Conservation (phyloP, 2,797 vertebrate species). For the Monodelphis domestica region DNA sequence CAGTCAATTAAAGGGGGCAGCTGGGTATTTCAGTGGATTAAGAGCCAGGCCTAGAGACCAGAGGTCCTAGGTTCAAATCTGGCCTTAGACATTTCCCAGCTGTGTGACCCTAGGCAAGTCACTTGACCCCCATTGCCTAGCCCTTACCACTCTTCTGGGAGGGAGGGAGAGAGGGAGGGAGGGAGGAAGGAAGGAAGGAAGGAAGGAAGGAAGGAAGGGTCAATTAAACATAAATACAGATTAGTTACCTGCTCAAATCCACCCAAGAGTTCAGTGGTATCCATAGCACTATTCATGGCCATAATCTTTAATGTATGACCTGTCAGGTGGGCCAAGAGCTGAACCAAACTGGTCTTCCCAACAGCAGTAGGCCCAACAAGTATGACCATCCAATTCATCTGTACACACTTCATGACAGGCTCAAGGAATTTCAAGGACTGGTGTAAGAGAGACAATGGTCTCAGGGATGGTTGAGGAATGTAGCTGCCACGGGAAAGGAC, state of each 20-base stretch:
- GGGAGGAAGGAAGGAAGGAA: too few species aligned
- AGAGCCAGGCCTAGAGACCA: too few species aligned
- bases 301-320: constrained; percentile 93
- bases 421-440: constrained; percentile 93
- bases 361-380: constrained; percentile 94
- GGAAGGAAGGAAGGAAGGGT: too few species aligned
- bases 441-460: constrained; percentile 91
- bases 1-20: background rate
- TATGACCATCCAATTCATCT: constrained; percentile 98
- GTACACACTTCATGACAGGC: constrained; percentile 96
- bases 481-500: constrained; percentile 91
- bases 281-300: constrained; percentile 98
- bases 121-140: too few species aligned
- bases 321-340: constrained; percentile 93
- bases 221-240: background rate
- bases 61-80: too few species aligned
- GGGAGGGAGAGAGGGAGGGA: too few species aligned
- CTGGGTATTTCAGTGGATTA: too few species aligned
- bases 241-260: constrained; percentile 96
- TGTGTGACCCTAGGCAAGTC: too few species aligned
- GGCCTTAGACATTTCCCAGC: too few species aligned
- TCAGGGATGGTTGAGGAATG: constrained; percentile 81
- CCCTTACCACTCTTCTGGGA: too few species aligned
- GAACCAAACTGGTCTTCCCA: constrained; percentile 95
- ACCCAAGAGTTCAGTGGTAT: constrained; percentile 96